Evolutionary conservation across 2,888 invertebrate genomes (phyloP), one percentile per base, ranked within the genome.

Genomic region (Pantelozetes paolii): DNA sequence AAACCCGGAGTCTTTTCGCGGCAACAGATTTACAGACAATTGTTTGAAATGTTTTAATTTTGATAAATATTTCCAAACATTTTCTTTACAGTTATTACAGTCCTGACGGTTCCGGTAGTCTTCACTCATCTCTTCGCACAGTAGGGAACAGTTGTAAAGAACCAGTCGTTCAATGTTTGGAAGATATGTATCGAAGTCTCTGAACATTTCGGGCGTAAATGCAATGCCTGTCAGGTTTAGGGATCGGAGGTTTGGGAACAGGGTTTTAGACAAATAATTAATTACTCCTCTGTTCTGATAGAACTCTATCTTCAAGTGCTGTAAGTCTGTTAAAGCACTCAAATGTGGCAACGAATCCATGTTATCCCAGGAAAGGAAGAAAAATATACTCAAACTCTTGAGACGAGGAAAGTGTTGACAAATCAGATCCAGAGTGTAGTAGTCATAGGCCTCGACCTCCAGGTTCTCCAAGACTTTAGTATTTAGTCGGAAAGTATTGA

Each of bases 61-160:
- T 1, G 67, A 67, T 23, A 67, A 40, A 23, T 67, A 11, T 18
- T 36, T 42, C 67, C 67, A 67, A 13, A 67, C 36, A 40, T 67
- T 67, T 40, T 42, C 36, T 42, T 67, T 67, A 23, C 67, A 67
- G 15, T 67, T 40, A 20, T 67, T 42, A 23, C 67, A 67, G 36
- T 67, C 67, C 23, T 67, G 67, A 6, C 42, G n/a, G 40, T 40
- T 18, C 1, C 23, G 20, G 42, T 36, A 36, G 40, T 40, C 36
- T n/a, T 40, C 32, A 20, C 40, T 40, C 13, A 11, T 36, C 23
- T 67, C 40, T 1, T 32, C 36, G 40, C 67, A 67, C 20, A 67
- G 67, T 11, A 67, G 67, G 8, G 67, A 67, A 67, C 67, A 67
- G 40, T 67, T 67, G 42, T 67, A 6, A 20, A 67, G 67, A 67